Conservation (phyloP, 2,113 vertebrate species). For the Odocoileus hemionus region DNA sequence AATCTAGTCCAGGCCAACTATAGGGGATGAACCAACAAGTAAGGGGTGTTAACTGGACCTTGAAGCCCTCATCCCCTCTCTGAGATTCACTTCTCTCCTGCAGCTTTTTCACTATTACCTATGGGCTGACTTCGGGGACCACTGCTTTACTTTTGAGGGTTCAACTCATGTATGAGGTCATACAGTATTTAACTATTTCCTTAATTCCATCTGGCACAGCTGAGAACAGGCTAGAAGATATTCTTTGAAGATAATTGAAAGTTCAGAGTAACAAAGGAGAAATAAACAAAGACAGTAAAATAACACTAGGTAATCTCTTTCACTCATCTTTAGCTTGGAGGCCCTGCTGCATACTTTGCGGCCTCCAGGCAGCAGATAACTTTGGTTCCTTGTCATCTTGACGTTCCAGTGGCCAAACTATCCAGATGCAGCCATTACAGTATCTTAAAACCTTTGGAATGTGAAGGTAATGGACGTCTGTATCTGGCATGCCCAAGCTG, state of each 20-base stretch:
- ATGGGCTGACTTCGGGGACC: background rate
- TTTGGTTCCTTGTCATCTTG: background rate
- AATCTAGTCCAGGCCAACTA: slow-evolving; percentile 1
- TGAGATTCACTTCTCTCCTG: background rate
- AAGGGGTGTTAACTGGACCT: background rate
- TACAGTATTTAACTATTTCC: background rate
- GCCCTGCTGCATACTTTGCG: background rate
- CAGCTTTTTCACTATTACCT: background rate
- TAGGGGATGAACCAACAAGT: background rate
- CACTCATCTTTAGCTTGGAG: background rate
- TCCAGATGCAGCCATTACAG: background rate
- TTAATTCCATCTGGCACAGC: background rate
- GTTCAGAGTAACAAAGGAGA: background rate
- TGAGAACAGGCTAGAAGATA: background rate
- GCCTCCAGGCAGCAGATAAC: background rate
- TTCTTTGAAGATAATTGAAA: background rate
- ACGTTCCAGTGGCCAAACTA: background rate
- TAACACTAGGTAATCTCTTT: background rate
- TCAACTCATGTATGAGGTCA: background rate
- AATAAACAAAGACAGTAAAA: background rate
- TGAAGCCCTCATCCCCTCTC: background rate
- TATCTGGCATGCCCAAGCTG: background rate
- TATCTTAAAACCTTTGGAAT: background rate
- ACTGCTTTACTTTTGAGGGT: background rate
- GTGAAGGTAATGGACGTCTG: background rate